Conservation (phyloP, 2,888 invertebrate species). For the Alentia gelatinosa region DNA sequence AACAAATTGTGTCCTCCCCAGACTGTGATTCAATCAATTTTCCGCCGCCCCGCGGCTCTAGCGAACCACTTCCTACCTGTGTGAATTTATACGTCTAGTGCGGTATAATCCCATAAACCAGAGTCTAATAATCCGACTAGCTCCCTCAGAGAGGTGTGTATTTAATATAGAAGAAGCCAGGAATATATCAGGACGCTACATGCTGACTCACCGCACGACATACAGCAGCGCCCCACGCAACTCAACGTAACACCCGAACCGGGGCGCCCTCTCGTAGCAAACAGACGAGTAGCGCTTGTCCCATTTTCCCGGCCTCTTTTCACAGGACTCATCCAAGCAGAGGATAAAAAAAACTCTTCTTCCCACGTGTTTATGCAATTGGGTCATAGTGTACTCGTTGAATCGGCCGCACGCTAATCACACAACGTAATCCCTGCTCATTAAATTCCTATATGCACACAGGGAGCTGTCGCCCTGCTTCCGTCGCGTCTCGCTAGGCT, state of each 20-base stretch:
- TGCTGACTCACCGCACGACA: background rate
- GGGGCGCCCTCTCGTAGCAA: slow-evolving; percentile 49
- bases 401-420: slow-evolving; percentile 7
- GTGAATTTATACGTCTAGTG: too few relatives aligned
- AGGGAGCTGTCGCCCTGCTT: background rate
- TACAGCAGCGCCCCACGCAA: background rate
- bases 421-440: background rate
- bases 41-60: too few relatives aligned
- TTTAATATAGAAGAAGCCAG: background rate
- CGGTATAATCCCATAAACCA: too few relatives aligned
- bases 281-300: background rate
- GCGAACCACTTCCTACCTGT: too few relatives aligned
- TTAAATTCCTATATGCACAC: slow-evolving; percentile 20
- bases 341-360: background rate
- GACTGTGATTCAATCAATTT: too few relatives aligned
- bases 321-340: slow-evolving; percentile 1
- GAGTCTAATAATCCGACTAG: too few relatives aligned
- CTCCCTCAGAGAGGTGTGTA: background rate
- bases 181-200: background rate
- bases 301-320: slow-evolving; percentile 10
- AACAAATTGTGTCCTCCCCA: too few relatives aligned
- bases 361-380: slow-evolving; percentile 22
- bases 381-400: slow-evolving; percentile 27
- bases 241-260: background rate
- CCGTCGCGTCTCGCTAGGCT: background rate